Percentiles rank a stretch among this genome's conserved stretches.
These are phyloP conservation scores for Zootermopsis nevadensis DNA, from an alignment of 2,888 invertebrate genomes.

Conservation along the genomic window DNA sequence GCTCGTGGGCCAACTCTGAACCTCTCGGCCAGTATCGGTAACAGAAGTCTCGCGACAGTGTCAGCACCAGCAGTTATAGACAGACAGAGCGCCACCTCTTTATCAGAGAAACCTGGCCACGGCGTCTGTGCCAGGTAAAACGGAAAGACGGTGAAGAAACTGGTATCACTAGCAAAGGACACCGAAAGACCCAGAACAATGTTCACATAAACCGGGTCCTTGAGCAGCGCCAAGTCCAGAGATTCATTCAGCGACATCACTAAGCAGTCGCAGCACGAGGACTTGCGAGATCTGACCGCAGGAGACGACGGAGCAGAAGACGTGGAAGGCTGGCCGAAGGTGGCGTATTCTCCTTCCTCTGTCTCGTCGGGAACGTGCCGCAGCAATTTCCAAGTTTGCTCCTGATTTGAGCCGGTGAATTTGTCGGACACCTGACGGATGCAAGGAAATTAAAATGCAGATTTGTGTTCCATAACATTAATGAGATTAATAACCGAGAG, in stretches of 20 bases:
- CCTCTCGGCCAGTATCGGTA: constrained; percentile 71
- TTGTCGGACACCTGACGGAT: constrained; percentile 1
- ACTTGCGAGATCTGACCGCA: background rate
- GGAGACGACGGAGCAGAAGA: background rate
- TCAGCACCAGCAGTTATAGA: constrained; percentile 78
- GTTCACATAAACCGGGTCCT: constrained; percentile 65
- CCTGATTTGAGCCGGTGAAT: background rate
- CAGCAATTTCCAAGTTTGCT: constrained; percentile 20
- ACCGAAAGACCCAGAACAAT: constrained; percentile 77
- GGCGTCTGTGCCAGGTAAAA: constrained; percentile 68
- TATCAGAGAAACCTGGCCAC: constrained; percentile 69
- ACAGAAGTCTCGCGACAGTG: constrained; percentile 71
- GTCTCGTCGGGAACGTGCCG: constrained; percentile 12
- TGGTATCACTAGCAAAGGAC: constrained; percentile 75
- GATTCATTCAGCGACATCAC: constrained; percentile 53
- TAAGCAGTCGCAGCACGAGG: background rate
- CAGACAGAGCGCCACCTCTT: constrained; percentile 74
- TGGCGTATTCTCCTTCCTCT: background rate
- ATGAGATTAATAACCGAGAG: too few relatives aligned
- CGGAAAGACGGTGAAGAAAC: constrained; percentile 77
- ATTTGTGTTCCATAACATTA: too few relatives aligned
- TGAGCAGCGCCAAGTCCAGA: constrained; percentile 60
- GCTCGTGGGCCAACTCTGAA: constrained; percentile 20
- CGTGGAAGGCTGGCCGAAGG: constrained; percentile 1
- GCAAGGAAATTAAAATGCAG: too few relatives aligned